A percentile compares a stretch with the other conserved stretches of the same genome.
Conservation (phyloP, 2,888 invertebrate genomes). For the Flexamia atlantica region DNA sequence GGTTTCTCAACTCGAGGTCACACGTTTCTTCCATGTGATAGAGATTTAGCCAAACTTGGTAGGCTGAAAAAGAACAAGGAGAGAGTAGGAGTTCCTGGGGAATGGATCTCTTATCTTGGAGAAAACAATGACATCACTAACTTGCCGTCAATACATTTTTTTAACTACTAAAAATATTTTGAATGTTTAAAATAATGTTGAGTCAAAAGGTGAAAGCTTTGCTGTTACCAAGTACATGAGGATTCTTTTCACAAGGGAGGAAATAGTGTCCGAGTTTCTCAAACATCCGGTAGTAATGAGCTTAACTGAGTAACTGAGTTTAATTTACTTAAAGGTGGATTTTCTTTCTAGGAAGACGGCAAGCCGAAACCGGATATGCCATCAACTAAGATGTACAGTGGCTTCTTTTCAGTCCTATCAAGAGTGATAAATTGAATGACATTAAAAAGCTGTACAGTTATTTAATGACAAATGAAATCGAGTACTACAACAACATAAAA, state of each 20-base stretch:
- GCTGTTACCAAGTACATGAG: conserved; percentile 42
- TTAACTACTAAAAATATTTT: conserved; percentile 53
- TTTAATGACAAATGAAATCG: conserved; percentile 43
- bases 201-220: conserved; percentile 24
- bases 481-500: conserved; percentile 50
- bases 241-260: conserved; percentile 23
- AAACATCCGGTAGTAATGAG: conserved; percentile 26
- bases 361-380: conserved; percentile 33
- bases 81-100: conserved; percentile 49
- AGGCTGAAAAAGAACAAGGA: conserved; percentile 63
- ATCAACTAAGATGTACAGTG: conserved; percentile 45
- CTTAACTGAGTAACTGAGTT: conserved; percentile 10
- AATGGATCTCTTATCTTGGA: conserved; percentile 41
- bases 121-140: conserved; percentile 51
- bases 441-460: conserved; percentile 46
- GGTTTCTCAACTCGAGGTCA: conserved; percentile 66
- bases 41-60: conserved; percentile 67
- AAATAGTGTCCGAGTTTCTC: conserved; percentile 42
- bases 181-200: conserved; percentile 45
- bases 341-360: conserved; percentile 35
- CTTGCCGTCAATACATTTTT: conserved; percentile 43
- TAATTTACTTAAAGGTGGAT: conserved; percentile 43
- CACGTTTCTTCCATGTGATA: conserved; percentile 67
- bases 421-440: conserved; percentile 46
- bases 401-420: conserved; percentile 43